Conservation (phyloP, 92 coral and sea anemone genomes). For the Palythoa grandiflora region DNA sequence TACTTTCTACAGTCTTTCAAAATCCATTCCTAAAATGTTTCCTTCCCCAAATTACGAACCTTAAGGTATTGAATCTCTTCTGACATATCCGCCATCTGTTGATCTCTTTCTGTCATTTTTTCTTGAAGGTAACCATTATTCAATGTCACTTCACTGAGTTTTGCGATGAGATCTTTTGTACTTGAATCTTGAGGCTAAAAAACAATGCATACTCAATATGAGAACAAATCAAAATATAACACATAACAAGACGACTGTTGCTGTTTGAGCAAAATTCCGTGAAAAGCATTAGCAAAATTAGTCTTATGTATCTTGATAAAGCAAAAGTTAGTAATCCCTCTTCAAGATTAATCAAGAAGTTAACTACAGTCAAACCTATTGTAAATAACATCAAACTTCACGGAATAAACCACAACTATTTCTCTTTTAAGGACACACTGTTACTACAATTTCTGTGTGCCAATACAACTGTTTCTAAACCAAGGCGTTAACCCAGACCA, state of each 20-base stretch:
- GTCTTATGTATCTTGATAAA: no score
- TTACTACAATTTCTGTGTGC: no score
- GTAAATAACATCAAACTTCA: no score
- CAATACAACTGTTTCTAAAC: not conserved
- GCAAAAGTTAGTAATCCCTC: no score
- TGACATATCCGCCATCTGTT: conserved; percentile 74
- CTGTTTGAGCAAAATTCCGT: no score
- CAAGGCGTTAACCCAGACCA: not conserved
- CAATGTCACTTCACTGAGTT: conserved; percentile 94
- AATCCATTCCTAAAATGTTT: not conserved
- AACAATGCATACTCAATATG: not conserved
- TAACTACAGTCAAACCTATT: no score
- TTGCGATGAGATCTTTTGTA: conserved; percentile 92
- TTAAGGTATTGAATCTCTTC: conserved; percentile 75
- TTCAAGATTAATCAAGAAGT: no score
- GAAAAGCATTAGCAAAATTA: no score
- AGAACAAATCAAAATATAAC: not conserved
- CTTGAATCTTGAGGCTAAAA: conserved; percentile 87
- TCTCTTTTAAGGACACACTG: no score
- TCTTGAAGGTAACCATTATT: conserved; percentile 97
- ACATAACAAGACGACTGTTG: no score
- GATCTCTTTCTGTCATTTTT: conserved; percentile 93
- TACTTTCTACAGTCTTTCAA: not conserved
- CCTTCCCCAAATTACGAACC: conserved; percentile 54
- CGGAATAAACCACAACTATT: no score